phyloP scores from a whole-genome alignment of 2,113 vertebrate genomes.

The Perca fluviatilis region DNA sequence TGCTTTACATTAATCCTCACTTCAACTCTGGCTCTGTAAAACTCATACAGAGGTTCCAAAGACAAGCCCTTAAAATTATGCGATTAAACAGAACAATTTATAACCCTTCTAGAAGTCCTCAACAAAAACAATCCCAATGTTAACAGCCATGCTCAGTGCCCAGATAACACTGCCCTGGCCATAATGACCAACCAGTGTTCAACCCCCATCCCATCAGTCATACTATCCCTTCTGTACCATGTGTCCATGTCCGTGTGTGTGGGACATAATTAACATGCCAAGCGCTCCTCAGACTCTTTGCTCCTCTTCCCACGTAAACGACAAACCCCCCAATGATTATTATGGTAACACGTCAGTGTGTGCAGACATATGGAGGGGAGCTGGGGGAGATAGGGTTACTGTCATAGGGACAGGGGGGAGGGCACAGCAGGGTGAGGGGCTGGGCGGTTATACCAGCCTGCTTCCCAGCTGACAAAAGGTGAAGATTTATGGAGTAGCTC shows the following conservation, averaged over 20 bases:
- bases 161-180: conserved; percentile 8
- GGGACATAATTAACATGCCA: conserved; percentile 77
- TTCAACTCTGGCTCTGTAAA: not conserved
- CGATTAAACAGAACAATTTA: conserved; percentile 29
- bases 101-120: conserved; percentile 13
- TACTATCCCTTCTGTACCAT: conserved; percentile 31
- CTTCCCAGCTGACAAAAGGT: conserved; percentile 66
- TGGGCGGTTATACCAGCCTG: conserved; percentile 38
- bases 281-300: conserved; percentile 56
- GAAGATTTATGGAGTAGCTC: conserved; percentile 67
- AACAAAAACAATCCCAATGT: conserved; percentile 25
- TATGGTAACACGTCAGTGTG: conserved; percentile 76
- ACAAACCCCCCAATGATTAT: conserved; percentile 71
- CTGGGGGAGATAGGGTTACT: conserved; percentile 65
- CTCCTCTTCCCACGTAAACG: conserved; percentile 71
- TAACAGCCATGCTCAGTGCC: conserved; percentile 32
- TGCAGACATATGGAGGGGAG: conserved; percentile 65
- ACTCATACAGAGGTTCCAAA: not conserved
- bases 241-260: conserved; percentile 19
- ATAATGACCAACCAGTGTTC: conserved; percentile 9
- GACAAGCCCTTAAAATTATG: not conserved
- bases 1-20: not conserved
- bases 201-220: not conserved
- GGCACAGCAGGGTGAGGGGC: conserved; percentile 38
- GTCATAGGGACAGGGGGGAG: conserved; percentile 42